Conservation (phyloP, 2,888 invertebrate genomes). For the Opisthograptis luteolata region DNA sequence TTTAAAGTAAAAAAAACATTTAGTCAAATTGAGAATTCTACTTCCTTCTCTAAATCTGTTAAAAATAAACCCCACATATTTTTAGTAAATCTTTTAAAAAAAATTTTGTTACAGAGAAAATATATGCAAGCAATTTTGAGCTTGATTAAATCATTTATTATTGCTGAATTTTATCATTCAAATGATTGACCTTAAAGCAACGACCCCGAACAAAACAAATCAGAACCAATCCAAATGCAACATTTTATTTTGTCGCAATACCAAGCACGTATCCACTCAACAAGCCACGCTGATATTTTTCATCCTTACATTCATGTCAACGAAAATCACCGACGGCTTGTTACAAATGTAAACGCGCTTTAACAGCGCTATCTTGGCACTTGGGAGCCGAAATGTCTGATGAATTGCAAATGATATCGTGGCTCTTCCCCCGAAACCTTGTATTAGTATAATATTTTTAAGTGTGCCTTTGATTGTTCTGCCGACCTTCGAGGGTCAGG, state of each 20-base stretch:
- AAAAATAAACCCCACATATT: too few species aligned
- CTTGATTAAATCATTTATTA: too few species aligned
- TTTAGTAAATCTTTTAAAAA: too few species aligned
- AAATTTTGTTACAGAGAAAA: too few species aligned
- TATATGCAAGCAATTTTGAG: too few species aligned
- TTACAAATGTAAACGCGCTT: slow-evolving; percentile 4
- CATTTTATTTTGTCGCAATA: background rate
- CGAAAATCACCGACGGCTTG: background rate
- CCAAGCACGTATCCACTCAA: background rate
- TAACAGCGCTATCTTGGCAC: slow-evolving; percentile 42
- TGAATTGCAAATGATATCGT: slow-evolving; percentile 63
- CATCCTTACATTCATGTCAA: background rate
- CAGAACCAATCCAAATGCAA: background rate
- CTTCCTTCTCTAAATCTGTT: too few species aligned
- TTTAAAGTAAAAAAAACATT: too few species aligned
- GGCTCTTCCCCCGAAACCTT: slow-evolving; percentile 47
- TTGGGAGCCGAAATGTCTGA: slow-evolving; percentile 54
- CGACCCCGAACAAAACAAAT: slow-evolving; percentile 1
- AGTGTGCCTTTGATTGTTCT: slow-evolving; percentile 41
- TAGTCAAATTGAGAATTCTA: too few species aligned
- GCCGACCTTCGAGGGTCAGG: slow-evolving; percentile 41
- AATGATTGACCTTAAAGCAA: too few species aligned
- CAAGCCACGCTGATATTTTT: background rate
- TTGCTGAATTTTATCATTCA: too few species aligned
- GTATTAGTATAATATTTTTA: slow-evolving; percentile 51